A percentile compares a stretch with the other conserved stretches of the same genome.
phyloP scores from a whole-genome alignment of 2,113 vertebrate species.

The Rhegmatorhina hoffmannsi region DNA sequence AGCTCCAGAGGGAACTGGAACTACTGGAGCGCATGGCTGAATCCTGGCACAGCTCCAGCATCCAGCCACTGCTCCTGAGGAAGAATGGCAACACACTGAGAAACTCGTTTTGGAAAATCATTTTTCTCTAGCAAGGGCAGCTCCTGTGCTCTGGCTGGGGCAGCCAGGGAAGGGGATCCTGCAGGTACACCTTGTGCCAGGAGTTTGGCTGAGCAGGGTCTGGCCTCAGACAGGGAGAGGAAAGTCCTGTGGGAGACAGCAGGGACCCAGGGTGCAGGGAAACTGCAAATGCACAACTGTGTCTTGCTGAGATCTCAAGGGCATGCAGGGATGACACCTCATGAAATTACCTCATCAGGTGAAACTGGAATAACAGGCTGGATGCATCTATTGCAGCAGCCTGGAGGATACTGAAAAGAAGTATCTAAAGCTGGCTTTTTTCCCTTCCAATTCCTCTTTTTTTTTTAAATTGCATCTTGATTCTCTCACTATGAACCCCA shows the following conservation, averaged over 20 bases:
- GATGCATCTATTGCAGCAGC: background rate
- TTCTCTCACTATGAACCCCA: background rate
- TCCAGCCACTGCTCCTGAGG: background rate
- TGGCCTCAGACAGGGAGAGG: background rate
- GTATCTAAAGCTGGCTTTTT: background rate
- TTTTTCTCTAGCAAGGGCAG: background rate
- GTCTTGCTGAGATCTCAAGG: background rate
- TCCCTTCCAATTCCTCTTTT: background rate
- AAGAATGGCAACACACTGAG: rapidly evolving
- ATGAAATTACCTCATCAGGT: background rate
- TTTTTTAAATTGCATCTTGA: background rate
- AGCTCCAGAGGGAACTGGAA: background rate
- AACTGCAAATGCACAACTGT: rapidly evolving
- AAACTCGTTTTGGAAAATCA: background rate
- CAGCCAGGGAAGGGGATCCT: background rate
- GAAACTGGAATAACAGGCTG: background rate
- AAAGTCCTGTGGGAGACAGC: background rate
- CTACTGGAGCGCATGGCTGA: rapidly evolving
- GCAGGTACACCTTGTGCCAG: rapidly evolving
- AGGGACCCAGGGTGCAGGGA: background rate
- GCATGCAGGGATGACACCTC: background rate
- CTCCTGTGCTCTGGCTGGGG: background rate
- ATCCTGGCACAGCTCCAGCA: background rate
- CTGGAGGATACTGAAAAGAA: background rate
- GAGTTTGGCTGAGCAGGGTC: rapidly evolving